A percentile compares a stretch with the other conserved stretches of the same genome.
These are phyloP conservation scores for Hydriomena furcata DNA, from an alignment of 2,888 invertebrate genomes.

Conservation along the genomic window DNA sequence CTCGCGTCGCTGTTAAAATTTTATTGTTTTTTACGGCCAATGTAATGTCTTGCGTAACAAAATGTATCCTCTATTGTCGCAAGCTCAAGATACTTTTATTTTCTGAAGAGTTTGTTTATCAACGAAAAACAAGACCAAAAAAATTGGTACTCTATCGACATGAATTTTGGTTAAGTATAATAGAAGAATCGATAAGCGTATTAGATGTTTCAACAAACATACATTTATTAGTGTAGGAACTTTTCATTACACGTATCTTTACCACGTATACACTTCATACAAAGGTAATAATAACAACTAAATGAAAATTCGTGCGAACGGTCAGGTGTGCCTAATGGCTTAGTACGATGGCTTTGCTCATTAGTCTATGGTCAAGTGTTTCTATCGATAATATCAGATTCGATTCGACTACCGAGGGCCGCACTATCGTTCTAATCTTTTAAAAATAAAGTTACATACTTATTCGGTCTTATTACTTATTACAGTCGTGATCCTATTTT, in stretches of 20 bases:
- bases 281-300: conserved; percentile 52
- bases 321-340: conserved; percentile 55
- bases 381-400: conserved; percentile 58
- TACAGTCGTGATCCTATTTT: no score
- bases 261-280: conserved; percentile 36
- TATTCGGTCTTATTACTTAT: no score
- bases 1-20: conserved; percentile 69
- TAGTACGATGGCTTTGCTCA: conserved; percentile 72
- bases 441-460: conserved; percentile 35
- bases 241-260: conserved; percentile 66
- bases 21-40: conserved; percentile 48
- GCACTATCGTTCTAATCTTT: conserved; percentile 52
- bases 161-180: background rate
- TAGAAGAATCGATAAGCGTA: conserved; percentile 1
- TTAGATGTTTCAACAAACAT: conserved; percentile 22
- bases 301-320: conserved; percentile 70
- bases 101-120: no score
- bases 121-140: no score
- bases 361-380: conserved; percentile 63
- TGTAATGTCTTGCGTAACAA: no score
- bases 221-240: conserved; percentile 63
- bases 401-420: conserved; percentile 54
- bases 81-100: no score
- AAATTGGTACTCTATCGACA: no score
- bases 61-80: no score